These are phyloP conservation scores for Leucozona laternaria DNA, from an alignment of 2,888 invertebrate species.

Conservation along the genomic window DNA sequence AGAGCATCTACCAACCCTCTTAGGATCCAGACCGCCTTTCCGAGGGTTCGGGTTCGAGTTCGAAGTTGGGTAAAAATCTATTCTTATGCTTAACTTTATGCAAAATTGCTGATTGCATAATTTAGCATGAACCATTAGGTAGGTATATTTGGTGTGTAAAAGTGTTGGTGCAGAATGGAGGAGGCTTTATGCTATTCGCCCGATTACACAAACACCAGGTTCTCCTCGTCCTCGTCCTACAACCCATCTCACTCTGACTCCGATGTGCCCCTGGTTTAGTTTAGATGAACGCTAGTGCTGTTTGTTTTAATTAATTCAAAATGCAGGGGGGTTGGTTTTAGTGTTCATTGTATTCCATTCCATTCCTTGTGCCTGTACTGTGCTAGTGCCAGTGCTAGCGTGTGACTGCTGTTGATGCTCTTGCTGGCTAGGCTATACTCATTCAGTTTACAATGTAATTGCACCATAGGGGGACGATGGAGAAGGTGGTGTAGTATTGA, in stretches of 20 bases:
- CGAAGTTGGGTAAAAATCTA: conserved; percentile 44
- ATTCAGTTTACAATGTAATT: conserved; percentile 54
- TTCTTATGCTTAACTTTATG: conserved; percentile 76
- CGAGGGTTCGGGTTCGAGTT: neutral
- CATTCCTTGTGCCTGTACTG: neutral
- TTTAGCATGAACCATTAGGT: conserved; percentile 78
- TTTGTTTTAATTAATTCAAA: conserved; percentile 76
- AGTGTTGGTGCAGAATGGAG: conserved; percentile 35
- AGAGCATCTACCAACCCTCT: conserved; percentile 22
- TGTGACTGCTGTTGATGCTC: conserved; percentile 41
- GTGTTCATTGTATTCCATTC: conserved; percentile 35
- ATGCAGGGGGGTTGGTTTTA: conserved; percentile 64
- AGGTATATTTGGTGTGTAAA: conserved; percentile 47
- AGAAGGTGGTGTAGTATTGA: conserved; percentile 42
- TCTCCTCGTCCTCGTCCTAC: neutral
- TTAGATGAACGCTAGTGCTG: conserved; percentile 70
- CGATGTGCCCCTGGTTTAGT: conserved; percentile 18
- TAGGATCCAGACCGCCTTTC: conserved; percentile 10
- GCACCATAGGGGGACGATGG: conserved; percentile 45
- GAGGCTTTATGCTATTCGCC: conserved; percentile 51
- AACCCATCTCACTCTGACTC: neutral
- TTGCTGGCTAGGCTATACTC: conserved; percentile 21
- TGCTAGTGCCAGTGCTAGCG: too few species aligned
- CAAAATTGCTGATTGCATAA: conserved; percentile 79
- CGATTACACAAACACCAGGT: conserved; percentile 60